Percentiles rank a stretch among this genome's conserved stretches.
Conservation (phyloP, 2,888 invertebrate genomes). For the Asteroscopus sphinx region DNA sequence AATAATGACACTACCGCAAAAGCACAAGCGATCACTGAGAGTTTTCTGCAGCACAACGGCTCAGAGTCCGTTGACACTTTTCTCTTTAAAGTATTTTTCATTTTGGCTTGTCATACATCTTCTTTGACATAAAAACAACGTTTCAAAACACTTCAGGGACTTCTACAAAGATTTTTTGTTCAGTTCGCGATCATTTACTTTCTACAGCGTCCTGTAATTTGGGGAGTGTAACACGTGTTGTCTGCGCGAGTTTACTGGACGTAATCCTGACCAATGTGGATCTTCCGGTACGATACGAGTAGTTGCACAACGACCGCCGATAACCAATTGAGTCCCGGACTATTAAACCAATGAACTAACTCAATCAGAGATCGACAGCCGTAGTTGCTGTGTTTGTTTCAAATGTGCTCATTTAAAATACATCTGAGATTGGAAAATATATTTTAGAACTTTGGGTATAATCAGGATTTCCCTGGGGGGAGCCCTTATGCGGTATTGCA, state of each 20-base stretch:
- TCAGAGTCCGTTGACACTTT: slow-evolving; percentile 59
- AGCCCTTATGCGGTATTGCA: too few species aligned
- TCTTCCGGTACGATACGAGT: slow-evolving; percentile 81
- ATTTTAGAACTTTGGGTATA: not conserved
- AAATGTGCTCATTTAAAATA: not conserved
- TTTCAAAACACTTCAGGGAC: slow-evolving; percentile 7
- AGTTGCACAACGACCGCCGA: slow-evolving; percentile 81
- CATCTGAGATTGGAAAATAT: too few species aligned
- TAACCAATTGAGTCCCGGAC: slow-evolving; percentile 81
- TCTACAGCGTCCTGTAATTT: slow-evolving; percentile 6
- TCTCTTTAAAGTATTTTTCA: slow-evolving; percentile 56
- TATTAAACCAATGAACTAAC: slow-evolving; percentile 73
- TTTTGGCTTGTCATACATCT: slow-evolving; percentile 50
- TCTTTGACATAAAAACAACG: slow-evolving; percentile 27
- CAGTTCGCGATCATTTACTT: slow-evolving; percentile 18
- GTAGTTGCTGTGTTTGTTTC: slow-evolving; percentile 18
- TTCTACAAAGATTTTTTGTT: not conserved
- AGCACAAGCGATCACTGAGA: slow-evolving; percentile 77
- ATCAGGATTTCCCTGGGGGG: too few species aligned
- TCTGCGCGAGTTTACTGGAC: slow-evolving; percentile 71
- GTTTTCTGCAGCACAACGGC: slow-evolving; percentile 70
- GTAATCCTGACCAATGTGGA: slow-evolving; percentile 80
- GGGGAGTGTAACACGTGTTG: slow-evolving; percentile 42
- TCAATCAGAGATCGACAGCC: slow-evolving; percentile 83
- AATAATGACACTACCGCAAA: slow-evolving; percentile 80